A percentile compares a stretch with the other conserved stretches of the same genome.
phyloP scores from a whole-genome alignment of 2,113 vertebrate species.

The Platysternon megacephalum region DNA sequence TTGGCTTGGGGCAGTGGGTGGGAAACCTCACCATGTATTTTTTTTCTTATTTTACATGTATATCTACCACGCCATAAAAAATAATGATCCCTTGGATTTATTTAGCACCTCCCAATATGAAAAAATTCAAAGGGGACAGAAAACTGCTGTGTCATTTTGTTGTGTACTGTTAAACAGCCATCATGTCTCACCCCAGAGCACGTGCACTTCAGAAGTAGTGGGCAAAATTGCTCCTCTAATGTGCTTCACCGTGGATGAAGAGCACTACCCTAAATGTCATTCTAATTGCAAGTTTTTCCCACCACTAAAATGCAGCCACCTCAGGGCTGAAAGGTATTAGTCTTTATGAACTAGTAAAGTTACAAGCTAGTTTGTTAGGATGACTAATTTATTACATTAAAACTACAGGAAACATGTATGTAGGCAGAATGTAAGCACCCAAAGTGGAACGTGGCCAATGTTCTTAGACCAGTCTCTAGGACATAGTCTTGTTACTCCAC shows the following conservation, averaged over 20 bases:
- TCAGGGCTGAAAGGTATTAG: not conserved
- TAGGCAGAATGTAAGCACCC: not conserved
- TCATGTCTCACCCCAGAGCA: not conserved
- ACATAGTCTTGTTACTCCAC: not conserved
- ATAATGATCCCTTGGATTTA: not conserved
- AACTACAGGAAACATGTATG: not conserved
- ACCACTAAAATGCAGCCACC: not conserved
- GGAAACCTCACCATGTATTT: not conserved
- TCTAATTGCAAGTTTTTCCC: not conserved
- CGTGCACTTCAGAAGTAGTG: not conserved
- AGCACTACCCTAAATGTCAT: not conserved
- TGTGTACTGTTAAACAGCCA: not conserved
- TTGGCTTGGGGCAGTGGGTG: not conserved
- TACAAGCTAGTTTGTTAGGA: not conserved
- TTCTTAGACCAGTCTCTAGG: not conserved
- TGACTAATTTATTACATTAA: not conserved
- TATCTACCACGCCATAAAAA: not conserved
- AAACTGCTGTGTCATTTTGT: not conserved
- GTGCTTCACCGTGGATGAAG: not conserved
- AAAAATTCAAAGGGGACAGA: not conserved
- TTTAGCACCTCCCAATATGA: not conserved
- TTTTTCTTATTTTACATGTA: not conserved
- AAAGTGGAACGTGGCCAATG: not conserved
- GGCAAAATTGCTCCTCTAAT: not conserved
- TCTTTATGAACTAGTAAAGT: not conserved